Evolutionary conservation across 2,113 vertebrate species (phyloP), one percentile per base, ranked within the genome.

Genomic region (Oreochromis tanganicae): DNA sequence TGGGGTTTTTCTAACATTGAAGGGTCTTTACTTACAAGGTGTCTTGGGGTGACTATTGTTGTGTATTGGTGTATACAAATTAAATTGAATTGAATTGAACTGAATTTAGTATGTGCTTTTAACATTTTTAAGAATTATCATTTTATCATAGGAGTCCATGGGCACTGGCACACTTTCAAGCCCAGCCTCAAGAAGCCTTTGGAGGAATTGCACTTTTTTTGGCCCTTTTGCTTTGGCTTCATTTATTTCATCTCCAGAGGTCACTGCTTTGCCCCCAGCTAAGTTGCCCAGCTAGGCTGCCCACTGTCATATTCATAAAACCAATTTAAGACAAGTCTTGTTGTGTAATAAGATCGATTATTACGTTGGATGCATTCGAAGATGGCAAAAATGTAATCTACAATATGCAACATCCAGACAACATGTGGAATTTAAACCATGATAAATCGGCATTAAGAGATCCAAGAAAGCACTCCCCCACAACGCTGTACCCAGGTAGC

Each of bases 91-190:
- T 29, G 8, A 73, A 48, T 17, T 29, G 8, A 73, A 48, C 5
- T 75, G 4, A 7, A 29, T 1, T 75, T 1, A 2, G 43, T 12
- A 29, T 29, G 0, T 3, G 71, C 21, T 48, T 29, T 19, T 48
- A 7, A 27, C 4, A 3, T 1, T 11, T 9, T 9, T 0, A 2
- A 5, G 10, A 46, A 46, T 17, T 0, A 13, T 46, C 5, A 19
- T 50, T 75, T 75, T 5, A 73, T 46, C 9, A 50, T 32, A 75
- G 16, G 24, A 0, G 24, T 75, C 43, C 27, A 32, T 32, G 4
- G 68, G 41, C 38, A 43, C 0, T 73, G 68, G 41, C 68, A 27
- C 16, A 43, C 16, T 50, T 50, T 50, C 7, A 14, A 5, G 14
- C 13, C 24, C n/a, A n/a, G n/a, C n/a, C n/a, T 75, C 71, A 75